Evolutionary conservation across 2,888 invertebrate genomes (phyloP).

Genomic region (Drosophila peninsularis): DNA sequence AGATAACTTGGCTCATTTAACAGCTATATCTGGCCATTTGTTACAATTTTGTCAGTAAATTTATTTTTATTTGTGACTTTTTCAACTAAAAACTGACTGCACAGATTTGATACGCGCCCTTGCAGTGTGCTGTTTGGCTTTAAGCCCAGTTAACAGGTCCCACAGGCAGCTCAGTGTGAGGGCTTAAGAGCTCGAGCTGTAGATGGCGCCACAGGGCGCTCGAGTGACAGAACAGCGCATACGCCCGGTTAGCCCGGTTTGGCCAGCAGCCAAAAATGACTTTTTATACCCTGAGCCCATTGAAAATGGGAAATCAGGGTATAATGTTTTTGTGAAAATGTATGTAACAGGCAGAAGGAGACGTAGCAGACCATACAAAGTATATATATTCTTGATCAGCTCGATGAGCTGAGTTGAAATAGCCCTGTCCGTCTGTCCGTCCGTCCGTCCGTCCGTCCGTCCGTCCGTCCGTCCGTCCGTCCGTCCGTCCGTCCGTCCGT

Average conservation of each 20-base stretch:
- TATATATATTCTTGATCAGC: no score
- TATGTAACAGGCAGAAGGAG: no score
- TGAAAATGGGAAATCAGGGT: no score
- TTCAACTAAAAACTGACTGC: neutral
- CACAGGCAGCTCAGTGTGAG: conserved; percentile 25
- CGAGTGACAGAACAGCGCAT: conserved; percentile 44
- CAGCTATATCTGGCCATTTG: neutral
- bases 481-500: no score
- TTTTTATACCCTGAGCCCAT: no score
- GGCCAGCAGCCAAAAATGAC: conserved; percentile 53
- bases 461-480: no score
- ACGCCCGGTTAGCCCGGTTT: conserved; percentile 54
- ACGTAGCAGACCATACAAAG: no score
- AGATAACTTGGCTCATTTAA: conserved; percentile 12
- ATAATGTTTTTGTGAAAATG: no score
- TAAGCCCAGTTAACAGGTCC: conserved; percentile 35
- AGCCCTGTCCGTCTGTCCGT: no score
- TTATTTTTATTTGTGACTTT: conserved; percentile 13
- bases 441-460: no score
- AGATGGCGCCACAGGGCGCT: conserved; percentile 32
- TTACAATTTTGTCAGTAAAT: conserved; percentile 14
- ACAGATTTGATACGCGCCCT: neutral
- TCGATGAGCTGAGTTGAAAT: no score
- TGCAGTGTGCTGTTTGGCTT: neutral
- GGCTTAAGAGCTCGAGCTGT: conserved; percentile 32